Evolutionary conservation across 2,113 vertebrate species (phyloP), one percentile per base, ranked within the genome.

Genomic region (Hiodon alosoides): DNA sequence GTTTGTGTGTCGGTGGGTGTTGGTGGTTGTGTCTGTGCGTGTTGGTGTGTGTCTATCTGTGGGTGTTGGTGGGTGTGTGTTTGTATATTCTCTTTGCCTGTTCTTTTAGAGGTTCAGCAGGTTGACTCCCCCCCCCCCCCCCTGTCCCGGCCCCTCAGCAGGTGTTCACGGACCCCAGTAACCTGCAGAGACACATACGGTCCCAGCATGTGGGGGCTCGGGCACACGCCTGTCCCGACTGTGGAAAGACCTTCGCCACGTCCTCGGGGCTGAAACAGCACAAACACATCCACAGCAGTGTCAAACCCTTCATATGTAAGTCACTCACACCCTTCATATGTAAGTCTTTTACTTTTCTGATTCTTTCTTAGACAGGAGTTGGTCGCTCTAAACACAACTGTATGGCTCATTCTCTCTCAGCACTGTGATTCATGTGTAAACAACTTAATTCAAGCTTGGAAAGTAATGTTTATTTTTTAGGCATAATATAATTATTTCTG

Each of bases 261-360:
- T 98, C 97, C 77, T 99, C 97, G 5, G 97, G 97, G 91, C 96
- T 99, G 87, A 99, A 99, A 92, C 97, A 99, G 82, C 97, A 99
- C 91, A 98, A 98, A 93, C 97, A 99, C 93, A 98, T 99, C 93
- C 97, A 99, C 94, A 98, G 97, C 93, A 98, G 96, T 91, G 96
- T 98, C 95, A 99, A 99, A 94, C 97, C 97, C 91, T 99, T 99
- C 90, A 97, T 98, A 95, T 99, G 97, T 99, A 98, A 99, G 97
- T 98, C 91, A 90, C 88, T 91, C 89, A 92, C 87, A 90, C 89
- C 89, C 88, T 91, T 90, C 89, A 89, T 91, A 90, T 91, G 91
- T 92, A 92, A 91, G 90, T 92, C 87, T 89, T 75, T 79, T 77
- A 81, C 83, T 82, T 80, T 78, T 81, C 77, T 80, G 59, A 65